Evolutionary conservation across 2,888 invertebrate genomes (phyloP), one percentile per base, ranked within the genome.

Genomic region (Cistogaster globosa): DNA sequence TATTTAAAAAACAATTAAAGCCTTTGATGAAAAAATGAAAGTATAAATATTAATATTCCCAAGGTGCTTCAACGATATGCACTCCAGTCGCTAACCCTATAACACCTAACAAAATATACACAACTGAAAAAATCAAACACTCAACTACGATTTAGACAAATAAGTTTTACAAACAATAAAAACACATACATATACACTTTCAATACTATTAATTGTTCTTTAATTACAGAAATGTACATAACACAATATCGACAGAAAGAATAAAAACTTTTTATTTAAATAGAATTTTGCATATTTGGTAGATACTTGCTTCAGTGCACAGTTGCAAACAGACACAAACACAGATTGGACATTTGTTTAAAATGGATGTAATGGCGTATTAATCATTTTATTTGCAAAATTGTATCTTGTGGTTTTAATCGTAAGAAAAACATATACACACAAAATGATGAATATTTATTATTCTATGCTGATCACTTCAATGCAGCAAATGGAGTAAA

Each of bases 171-270:
- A 38, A 26, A 32, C 14, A 18, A 9, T 5, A 22, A 48, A 42
- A 57, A 58, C 9, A 38, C 48, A n/a, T n/a, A 63, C 57, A 63
- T 60, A n/a, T 67, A n/a, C 38, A 62, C 32, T 63, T 68, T 57
- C 72, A 60, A 78, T 78, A 82, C 81, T 58, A 85, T 85, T 85
- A 85, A 85, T 82, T 82, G 82, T 85, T 82, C 78, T 85, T 85
- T 82, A 85, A 85, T 85, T 85, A 78, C 78, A 69, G 45, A 68
- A 84, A 81, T 81, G 36, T 62, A 68, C 22, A 67, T 14, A 55
- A 80, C 26, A 55, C 57, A 32, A 65, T 36, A 57, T 20, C 45
- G 42, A 81, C 2, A 20, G 8, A 58, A 51, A 36, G 48, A 71
- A 71, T 62, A 75, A 75, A 80, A 67, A 58, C 58, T 72, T 81